Conservation (phyloP, 2,113 vertebrate genomes). For the Eublepharis macularius region DNA sequence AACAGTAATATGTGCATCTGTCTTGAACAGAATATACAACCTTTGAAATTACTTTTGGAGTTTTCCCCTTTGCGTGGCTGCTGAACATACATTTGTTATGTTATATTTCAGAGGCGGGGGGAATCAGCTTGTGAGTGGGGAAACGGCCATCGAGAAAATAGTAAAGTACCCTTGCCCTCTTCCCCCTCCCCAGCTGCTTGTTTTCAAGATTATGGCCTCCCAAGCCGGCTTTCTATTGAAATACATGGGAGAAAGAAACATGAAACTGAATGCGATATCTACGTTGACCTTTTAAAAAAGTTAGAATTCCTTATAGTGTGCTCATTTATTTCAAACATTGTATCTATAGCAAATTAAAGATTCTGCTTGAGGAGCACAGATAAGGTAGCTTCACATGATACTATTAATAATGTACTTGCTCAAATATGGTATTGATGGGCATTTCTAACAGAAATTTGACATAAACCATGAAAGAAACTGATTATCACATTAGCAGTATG, state of each 20-base stretch:
- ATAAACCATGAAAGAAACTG: neutral
- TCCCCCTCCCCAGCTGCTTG: neutral
- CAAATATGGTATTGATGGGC: neutral
- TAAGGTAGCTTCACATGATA: constrained; percentile 11
- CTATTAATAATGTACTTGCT: neutral
- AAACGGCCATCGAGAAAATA: neutral
- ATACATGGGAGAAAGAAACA: neutral
- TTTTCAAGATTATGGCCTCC: no score
- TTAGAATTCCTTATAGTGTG: neutral
- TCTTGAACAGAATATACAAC: neutral
- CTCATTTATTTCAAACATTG: neutral
- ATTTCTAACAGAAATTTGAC: constrained; percentile 28
- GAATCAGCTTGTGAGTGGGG: neutral
- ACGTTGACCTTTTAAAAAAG: neutral
- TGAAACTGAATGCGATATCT: neutral
- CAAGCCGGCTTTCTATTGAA: neutral
- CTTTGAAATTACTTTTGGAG: neutral
- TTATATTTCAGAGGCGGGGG: neutral
- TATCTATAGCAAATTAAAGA: neutral
- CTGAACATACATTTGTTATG: neutral
- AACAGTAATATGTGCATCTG: neutral
- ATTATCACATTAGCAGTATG: neutral
- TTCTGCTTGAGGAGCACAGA: neutral
- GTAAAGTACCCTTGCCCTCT: no score
- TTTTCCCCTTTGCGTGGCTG: neutral